Base-by-base conservation (phyloP, 2,888 invertebrate species). In the Lasioglossum villosulum region DNA sequence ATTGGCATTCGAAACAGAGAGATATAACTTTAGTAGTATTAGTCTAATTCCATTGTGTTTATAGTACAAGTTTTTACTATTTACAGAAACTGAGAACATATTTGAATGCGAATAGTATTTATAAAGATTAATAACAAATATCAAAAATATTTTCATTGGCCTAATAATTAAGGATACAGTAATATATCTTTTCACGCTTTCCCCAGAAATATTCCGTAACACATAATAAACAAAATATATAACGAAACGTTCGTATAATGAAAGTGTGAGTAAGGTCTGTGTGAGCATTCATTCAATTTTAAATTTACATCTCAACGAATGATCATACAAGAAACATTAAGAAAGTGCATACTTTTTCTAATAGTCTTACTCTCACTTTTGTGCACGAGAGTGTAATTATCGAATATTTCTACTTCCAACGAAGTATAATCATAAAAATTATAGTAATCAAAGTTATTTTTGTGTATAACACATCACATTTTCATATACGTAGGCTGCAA, bases 401-500 rank as follows among this genome's bases (percentile, higher is more conserved):
- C 34, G 73, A 75, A 80, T 79, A 66, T 82, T 80, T 70, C 42
- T 79, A 81, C 66, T 77, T 81, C 48, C 45, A 34, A 77, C 56
- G 19, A 82, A 77, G 76, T n/a, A 74, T 70, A 70, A 48, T 63
- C 14, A 63, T 63, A 30, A 63, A 63, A 63, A 37, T 68, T 68
- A 59, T 59, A 14, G 27, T 66, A 59, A 30, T 63, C 6, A 19
- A 63, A 63, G 23, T 68, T 68, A 52, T 34, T 34, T 85, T 70
- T 90, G 80, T 83, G 77, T 63, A 63, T 63, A 63, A 63, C 30
- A 30, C 63, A 63, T 63, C 30, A 63, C 30, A 95, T 97, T 97
- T 87, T 96, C 95, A 82, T 97, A 96, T 1, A 98, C 98, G 86
- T 96, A 95, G 73, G 95, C 94, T 0, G 98, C 98, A 78, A 98